Evolutionary conservation across 2,113 vertebrate species (phyloP).

Genomic region (Hiodon alosoides): DNA sequence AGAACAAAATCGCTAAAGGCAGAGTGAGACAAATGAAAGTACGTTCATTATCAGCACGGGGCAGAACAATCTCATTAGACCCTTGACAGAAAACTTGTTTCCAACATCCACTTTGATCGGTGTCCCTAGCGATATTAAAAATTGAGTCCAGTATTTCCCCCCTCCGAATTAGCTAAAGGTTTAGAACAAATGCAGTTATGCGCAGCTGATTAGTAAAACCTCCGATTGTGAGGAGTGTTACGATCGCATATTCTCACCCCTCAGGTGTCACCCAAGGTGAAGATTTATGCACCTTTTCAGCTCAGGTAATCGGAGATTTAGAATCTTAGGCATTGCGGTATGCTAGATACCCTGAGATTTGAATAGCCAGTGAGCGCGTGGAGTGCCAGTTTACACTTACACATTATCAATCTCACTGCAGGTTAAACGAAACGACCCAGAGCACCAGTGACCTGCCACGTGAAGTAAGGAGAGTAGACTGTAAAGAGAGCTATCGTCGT

Average conservation of each 20-base stretch:
- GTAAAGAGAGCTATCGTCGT: no score
- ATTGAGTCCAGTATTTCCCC: background rate
- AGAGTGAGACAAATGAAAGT: background rate
- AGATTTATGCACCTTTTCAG: background rate
- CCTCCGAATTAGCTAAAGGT: slow-evolving; percentile 11
- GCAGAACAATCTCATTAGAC: slow-evolving; percentile 3
- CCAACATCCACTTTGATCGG: background rate
- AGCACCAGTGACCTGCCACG: background rate
- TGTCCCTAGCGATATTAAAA: background rate
- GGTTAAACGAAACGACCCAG: background rate
- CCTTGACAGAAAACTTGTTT: background rate
- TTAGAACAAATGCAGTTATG: background rate
- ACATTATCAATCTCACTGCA: background rate
- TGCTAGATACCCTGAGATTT: background rate
- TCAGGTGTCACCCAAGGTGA: background rate
- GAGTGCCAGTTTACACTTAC: background rate
- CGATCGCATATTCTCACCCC: background rate
- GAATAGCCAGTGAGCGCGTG: background rate
- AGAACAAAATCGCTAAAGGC: background rate
- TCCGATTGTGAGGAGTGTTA: no score
- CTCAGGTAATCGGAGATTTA: background rate
- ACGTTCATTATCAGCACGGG: background rate
- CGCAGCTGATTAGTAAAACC: background rate
- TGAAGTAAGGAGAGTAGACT: background rate
- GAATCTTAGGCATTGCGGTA: background rate